These are phyloP conservation scores for Varecia variegata DNA, from an alignment of 2,797 vertebrate species.

Conservation along the genomic window DNA sequence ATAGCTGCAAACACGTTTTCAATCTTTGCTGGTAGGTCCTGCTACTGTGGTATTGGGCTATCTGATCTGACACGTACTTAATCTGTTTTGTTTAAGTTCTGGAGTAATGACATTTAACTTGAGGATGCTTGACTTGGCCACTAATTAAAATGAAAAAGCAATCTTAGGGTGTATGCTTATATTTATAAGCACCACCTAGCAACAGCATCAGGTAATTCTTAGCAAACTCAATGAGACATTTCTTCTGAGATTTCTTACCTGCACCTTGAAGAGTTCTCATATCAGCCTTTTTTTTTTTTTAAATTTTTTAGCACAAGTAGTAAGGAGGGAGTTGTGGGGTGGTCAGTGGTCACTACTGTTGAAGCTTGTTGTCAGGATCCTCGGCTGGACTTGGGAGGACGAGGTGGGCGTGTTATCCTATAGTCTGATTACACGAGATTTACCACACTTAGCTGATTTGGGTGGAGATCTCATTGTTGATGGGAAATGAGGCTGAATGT, in stretches of 20 bases:
- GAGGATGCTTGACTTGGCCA: not conserved
- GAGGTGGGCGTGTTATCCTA: not conserved
- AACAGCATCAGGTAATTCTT: conserved; percentile 13
- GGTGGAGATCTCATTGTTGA: not conserved
- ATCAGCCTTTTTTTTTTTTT: not conserved
- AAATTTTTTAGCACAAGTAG: not conserved
- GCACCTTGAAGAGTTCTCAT: not conserved
- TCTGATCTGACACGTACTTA: not conserved
- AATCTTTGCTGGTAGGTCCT: not conserved
- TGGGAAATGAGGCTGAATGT: not conserved
- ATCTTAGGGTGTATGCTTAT: not conserved
- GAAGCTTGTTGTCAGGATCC: not conserved
- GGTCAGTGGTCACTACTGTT: not conserved
- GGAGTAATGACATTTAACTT: not conserved
- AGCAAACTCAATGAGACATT: not conserved
- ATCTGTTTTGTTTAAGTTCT: not conserved
- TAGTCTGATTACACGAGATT: accelerated
- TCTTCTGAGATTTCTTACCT: not conserved
- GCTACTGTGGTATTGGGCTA: not conserved
- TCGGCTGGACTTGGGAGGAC: not conserved
- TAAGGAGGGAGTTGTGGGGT: not conserved
- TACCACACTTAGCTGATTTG: not conserved
- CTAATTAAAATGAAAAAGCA: conserved; percentile 35
- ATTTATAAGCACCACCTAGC: not conserved
- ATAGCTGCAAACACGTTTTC: accelerated